Base-by-base conservation (phyloP, 2,797 vertebrate species). In the Enteromius anoplus region DNA sequence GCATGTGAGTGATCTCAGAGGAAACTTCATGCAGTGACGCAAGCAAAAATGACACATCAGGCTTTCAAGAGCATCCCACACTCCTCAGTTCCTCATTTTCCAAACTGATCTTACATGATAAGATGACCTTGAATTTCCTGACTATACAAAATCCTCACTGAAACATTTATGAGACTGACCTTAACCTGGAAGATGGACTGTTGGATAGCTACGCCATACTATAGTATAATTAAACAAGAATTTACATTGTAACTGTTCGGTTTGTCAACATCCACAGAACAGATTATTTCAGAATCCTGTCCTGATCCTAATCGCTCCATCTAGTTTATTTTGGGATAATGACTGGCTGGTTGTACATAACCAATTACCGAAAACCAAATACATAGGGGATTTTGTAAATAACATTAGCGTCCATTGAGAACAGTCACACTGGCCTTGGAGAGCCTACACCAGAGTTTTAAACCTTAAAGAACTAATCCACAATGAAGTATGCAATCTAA, bases 61-160 rank as follows among this genome's bases (percentile, higher is more conserved):
- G 23, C 60, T 76, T 66, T 66, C 47, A 23, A 45, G 37, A 69
- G 29, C 55, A 81, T 81, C 70, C 55, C 70, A 65, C 72, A 82
- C 70, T 65, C 58, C 17, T 72, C 3, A 72, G 2, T 40, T 75
- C 71, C 70, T 73, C 58, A 51, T 75, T 81, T 82, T 47, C 62
- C 34, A 75, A 75, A 66, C 23, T 0, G 34, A 75, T 68, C 49
- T 69, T 68, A 72, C 68, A 78, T 70, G 69, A 45, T 75, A 79
- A 85, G 70, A 21, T 29, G 29, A 53, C 51, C 51, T 45, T 65
- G 77, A 69, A 19, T n/a, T 49, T 21, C 29, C 42, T 11, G 19
- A 72, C 45, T 10, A 21, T 5, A 10, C 19, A 73, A 64, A 64
- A 34, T 42, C 34, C 65, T 29, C 65, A 80, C 11, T 29, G 8